Conservation (phyloP, 1,140 invertebrate genomes). For the Heliconius hewitsoni region DNA sequence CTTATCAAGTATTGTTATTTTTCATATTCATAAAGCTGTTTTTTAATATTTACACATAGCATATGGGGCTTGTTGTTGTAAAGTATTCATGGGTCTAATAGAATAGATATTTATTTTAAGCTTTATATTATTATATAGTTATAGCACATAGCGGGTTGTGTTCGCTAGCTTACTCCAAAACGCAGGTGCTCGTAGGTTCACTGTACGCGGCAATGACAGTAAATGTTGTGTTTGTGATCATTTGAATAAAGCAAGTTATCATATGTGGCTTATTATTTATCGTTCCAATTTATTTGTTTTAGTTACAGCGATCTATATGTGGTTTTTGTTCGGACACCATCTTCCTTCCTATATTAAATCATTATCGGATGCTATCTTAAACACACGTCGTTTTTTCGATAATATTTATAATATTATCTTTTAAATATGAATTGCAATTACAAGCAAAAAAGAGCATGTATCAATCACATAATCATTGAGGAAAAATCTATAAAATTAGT, state of each 20-base stretch:
- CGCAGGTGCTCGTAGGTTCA: background rate
- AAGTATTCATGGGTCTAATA: background rate
- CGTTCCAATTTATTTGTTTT: background rate
- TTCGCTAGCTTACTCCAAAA: background rate
- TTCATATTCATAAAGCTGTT: conserved; percentile 8
- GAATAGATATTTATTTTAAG: background rate
- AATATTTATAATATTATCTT: no score
- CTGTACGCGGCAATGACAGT: background rate
- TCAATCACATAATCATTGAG: no score
- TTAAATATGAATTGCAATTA: no score
- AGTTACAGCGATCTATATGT: conserved; percentile 46
- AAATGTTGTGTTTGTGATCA: conserved; percentile 30
- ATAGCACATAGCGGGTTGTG: background rate
- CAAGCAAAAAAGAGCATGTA: no score
- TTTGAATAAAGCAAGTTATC: conserved; percentile 49
- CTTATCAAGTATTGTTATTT: conserved; percentile 3
- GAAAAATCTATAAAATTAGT: no score
- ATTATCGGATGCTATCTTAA: no score
- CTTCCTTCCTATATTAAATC: background rate
- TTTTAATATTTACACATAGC: background rate
- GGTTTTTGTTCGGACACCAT: conserved; percentile 33
- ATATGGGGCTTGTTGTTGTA: conserved; percentile 20
- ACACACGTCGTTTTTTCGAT: no score
- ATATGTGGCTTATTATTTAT: conserved; percentile 32
- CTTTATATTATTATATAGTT: conserved; percentile 3